Evolutionary conservation across 2,113 vertebrate species (phyloP).

Genomic region (Antechinus flavipes): DNA sequence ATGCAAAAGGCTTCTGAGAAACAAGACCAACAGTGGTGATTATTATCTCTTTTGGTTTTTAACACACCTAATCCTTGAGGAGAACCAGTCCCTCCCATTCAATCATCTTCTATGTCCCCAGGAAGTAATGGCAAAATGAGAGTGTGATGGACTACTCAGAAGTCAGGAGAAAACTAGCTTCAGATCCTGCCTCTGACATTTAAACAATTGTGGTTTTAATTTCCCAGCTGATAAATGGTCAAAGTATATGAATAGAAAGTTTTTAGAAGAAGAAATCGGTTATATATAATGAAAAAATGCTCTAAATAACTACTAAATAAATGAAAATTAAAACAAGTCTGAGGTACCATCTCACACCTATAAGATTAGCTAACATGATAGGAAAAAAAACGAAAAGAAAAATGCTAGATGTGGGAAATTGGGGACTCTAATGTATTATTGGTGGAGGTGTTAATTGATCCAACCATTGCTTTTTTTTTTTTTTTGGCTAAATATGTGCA

Average conservation of each 20-base stretch:
- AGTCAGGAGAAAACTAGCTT: neutral
- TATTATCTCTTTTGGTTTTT: neutral
- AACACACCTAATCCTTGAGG: neutral
- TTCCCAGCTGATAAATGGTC: neutral
- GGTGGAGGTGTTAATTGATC: neutral
- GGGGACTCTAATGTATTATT: neutral
- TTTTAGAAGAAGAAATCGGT: neutral
- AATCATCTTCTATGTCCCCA: neutral
- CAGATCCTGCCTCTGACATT: neutral
- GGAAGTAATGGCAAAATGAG: neutral
- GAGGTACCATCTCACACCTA: neutral
- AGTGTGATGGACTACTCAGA: neutral
- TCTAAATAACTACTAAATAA: neutral
- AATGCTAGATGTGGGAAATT: neutral
- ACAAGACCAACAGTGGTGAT: neutral
- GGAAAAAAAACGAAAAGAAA: neutral
- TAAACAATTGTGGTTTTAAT: neutral
- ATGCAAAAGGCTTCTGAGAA: neutral
- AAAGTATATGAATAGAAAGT: neutral
- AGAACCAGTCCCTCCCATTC: neutral
- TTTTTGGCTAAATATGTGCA: too few relatives aligned
- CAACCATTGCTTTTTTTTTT: neutral
- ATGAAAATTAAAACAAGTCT: neutral
- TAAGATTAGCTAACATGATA: neutral
- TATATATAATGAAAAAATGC: neutral